Conservation (phyloP, 2,888 invertebrate species). For the Megalurothrips usitatus region DNA sequence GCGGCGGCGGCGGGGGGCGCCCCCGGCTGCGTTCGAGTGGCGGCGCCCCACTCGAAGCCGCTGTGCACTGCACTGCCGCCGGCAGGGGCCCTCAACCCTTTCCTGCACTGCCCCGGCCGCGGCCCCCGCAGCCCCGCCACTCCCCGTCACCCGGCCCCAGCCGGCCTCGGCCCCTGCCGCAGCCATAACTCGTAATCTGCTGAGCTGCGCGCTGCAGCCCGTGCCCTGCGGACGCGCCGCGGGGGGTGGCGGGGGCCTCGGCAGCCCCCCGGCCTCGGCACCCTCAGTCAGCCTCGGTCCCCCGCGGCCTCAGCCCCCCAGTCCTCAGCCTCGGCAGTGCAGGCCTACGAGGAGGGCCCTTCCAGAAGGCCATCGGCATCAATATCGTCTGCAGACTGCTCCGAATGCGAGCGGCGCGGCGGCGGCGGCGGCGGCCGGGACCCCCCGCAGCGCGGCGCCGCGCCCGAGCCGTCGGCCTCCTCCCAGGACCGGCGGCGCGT, state of each 20-base stretch:
- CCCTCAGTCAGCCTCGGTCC: background rate
- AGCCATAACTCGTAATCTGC: conserved; percentile 20
- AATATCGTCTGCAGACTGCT: too few relatives aligned
- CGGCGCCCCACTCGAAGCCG: too few relatives aligned
- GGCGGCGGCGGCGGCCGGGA: too few relatives aligned
- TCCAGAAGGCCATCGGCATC: background rate
- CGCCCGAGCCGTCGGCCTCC: too few relatives aligned
- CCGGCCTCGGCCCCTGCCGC: background rate
- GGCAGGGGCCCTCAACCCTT: background rate
- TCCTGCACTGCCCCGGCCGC: background rate
- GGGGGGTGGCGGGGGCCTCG: background rate
- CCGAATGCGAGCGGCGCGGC: too few relatives aligned
- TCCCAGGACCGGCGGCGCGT: too few relatives aligned
- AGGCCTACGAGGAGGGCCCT: background rate
- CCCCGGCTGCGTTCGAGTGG: too few relatives aligned
- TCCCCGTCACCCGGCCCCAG: background rate
- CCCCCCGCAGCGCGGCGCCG: too few relatives aligned
- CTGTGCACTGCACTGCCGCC: background rate
- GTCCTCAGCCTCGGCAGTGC: background rate
- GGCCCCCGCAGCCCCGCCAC: background rate
- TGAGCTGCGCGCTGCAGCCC: conserved; percentile 12
- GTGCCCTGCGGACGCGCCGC: background rate
- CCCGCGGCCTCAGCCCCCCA: background rate
- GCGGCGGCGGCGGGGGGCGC: too few relatives aligned
- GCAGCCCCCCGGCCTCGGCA: background rate